These are phyloP conservation scores for Lagopus muta DNA, from an alignment of 2,113 vertebrate genomes.

Conservation along the genomic window DNA sequence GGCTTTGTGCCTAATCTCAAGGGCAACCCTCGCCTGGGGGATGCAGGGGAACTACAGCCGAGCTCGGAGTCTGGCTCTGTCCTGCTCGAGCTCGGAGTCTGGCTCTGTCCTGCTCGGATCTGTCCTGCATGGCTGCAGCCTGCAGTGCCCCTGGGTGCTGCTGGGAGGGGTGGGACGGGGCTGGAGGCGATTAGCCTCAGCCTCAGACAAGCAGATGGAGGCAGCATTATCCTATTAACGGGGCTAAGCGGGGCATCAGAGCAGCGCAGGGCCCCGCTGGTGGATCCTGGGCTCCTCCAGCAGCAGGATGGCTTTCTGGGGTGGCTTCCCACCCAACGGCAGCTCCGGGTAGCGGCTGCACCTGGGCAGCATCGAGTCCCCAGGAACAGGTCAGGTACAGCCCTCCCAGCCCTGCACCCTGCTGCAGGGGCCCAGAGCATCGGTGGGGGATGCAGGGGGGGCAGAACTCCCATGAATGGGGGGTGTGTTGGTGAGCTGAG, in stretches of 20 bases:
- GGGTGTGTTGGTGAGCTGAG: neutral
- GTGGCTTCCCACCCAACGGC: neutral
- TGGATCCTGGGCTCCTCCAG: neutral
- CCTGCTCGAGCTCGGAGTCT: neutral
- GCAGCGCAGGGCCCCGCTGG: accelerated
- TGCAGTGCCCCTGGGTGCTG: accelerated
- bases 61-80: neutral
- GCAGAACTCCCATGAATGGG: accelerated
- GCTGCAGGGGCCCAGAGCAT: neutral
- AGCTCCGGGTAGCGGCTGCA: neutral
- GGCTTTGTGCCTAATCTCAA: neutral
- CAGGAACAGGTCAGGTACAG: neutral
- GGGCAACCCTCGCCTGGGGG: neutral
- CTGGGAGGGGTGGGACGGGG: neutral
- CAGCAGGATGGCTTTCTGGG: neutral
- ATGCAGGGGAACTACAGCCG: neutral
- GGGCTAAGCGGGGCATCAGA: neutral
- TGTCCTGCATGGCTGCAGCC: accelerated
- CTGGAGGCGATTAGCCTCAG: neutral
- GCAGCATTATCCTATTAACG: constrained; percentile 43
- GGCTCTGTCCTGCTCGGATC: neutral
- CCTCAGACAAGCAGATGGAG: constrained; percentile 56
- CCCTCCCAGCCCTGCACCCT: accelerated
- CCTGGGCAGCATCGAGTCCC: neutral
- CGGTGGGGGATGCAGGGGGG: neutral